Evolutionary conservation across 2,888 invertebrate species (phyloP), one percentile per base, ranked within the genome.

Genomic region (Dendrolimus houi): DNA sequence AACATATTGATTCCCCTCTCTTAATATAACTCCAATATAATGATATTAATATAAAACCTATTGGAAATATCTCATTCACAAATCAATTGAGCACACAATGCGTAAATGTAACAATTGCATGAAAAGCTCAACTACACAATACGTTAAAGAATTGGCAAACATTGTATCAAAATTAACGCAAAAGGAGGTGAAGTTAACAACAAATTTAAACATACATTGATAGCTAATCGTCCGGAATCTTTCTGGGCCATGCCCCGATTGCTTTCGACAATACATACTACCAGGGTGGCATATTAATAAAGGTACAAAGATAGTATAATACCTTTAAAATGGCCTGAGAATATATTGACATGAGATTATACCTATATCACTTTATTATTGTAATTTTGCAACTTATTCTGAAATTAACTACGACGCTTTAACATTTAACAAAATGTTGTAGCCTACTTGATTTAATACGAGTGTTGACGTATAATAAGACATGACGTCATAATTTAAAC

Each of bases 111-210:
- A 29, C 29, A 29, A 29, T 47, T 47, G 47, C 47, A 81, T 75
- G 75, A 71, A 70, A 66, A 71, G 66, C 72, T 78, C 71, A 76
- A 79, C 70, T 70, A 71, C 74, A 88, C 88, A 89, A 89, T 82
- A 83, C 81, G 87, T 88, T 89, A 89, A 89, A 89, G 86, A 88
- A 89, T 83, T 87, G 84, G 75, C 86, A 87, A 88, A 90, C 81
- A 89, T 88, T 85, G 83, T 87, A 87, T 85, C 84, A 72, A 81
- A 87, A 88, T 89, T 90, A 88, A 85, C 86, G 85, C 85, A 83
- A 87, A 85, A 85, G 87, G 82, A 88, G 89, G 83, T 77, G 78
- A 85, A 87, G 80, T 85, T 84, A 88, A 88, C 89, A 88, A 89
- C 87, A 89, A 86, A 83, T 83, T 87, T 75, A 87, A 88, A 89